Percentiles rank a stretch among this genome's conserved stretches.
Evolutionary conservation across 2,797 vertebrate species (phyloP).

Genomic region (Falco concolor): DNA sequence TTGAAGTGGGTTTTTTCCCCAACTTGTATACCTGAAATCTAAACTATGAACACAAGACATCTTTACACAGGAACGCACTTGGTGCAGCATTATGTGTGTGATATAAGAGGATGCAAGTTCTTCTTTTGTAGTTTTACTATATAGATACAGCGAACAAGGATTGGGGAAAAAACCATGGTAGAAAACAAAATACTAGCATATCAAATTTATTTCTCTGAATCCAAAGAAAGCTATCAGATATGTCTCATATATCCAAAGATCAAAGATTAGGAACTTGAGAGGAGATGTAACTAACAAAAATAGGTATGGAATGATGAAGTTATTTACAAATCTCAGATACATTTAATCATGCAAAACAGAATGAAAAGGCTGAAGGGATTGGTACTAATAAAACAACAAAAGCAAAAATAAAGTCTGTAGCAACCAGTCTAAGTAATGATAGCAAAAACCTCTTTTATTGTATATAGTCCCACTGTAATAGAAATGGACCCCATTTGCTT

Average conservation of each 20-base stretch:
- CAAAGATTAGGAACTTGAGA: constrained; percentile 10
- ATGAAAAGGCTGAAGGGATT: not conserved
- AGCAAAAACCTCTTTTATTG: not conserved
- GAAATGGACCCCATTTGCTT: too few species aligned
- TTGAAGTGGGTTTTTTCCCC: rapidly evolving
- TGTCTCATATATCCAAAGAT: not conserved
- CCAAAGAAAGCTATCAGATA: not conserved
- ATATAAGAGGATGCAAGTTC: not conserved
- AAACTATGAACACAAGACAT: not conserved
- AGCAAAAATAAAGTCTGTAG: not conserved
- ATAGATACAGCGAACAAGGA: not conserved
- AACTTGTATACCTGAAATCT: not conserved
- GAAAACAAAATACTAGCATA: not conserved
- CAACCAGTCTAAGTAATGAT: not conserved
- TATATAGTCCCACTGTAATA: not conserved
- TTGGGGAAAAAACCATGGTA: not conserved
- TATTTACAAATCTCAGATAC: not conserved
- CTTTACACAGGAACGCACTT: not conserved
- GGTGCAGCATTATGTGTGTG: rapidly evolving
- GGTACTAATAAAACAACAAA: not conserved
- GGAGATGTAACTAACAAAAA: not conserved
- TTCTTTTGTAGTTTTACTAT: not conserved
- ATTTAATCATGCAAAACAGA: not conserved
- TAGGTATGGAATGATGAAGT: not conserved
- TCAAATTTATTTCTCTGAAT: not conserved